Conservation (phyloP, 2,113 vertebrate genomes). For the Ifrita kowaldi region DNA sequence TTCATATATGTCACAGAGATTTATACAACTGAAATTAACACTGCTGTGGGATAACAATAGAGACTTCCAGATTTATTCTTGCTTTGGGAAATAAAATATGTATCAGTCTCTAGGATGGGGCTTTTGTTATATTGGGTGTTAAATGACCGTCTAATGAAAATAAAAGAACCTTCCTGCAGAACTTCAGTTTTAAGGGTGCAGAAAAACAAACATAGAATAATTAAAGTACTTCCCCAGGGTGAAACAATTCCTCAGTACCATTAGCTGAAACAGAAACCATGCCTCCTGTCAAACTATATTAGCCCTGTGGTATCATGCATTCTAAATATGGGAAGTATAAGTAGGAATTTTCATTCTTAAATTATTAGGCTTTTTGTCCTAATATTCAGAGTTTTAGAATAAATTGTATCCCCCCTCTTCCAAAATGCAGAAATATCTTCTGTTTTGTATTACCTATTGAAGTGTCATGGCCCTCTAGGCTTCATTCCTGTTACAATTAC, state of each 20-base stretch:
- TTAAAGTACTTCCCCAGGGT: not conserved
- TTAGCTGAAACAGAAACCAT: not conserved
- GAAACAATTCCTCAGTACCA: not conserved
- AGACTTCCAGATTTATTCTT: not conserved
- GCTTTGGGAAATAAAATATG: not conserved
- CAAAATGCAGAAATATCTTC: not conserved
- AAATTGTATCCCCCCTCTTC: not conserved
- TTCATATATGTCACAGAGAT: not conserved
- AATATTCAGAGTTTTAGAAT: not conserved
- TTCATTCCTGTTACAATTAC: not conserved
- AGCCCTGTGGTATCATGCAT: not conserved
- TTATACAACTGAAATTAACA: not conserved
- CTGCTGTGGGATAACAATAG: not conserved
- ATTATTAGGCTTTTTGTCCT: not conserved
- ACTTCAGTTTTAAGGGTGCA: not conserved
- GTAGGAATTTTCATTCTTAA: not conserved
- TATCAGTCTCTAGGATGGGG: not conserved
- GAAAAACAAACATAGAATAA: not conserved
- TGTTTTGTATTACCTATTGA: not conserved
- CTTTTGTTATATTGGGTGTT: not conserved
- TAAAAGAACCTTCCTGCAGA: not conserved
- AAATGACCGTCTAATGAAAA: not conserved
- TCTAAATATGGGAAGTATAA: not conserved
- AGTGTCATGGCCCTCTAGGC: not conserved
- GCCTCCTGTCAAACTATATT: not conserved